Conservation (phyloP, 2,113 vertebrate species). For the Noturus placidus region DNA sequence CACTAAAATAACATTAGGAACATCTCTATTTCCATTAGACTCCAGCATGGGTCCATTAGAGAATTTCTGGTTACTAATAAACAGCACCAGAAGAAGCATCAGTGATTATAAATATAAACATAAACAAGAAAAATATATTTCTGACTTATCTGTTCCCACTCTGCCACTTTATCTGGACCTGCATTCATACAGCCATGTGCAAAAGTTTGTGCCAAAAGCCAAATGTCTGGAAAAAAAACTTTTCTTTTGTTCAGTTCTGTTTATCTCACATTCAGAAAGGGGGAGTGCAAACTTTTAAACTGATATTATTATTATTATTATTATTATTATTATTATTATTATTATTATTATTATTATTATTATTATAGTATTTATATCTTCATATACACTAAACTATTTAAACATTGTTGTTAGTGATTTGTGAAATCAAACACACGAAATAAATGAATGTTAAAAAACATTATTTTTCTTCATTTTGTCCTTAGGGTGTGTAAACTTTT, state of each 20-base stretch:
- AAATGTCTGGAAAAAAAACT: neutral
- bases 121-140: neutral
- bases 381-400: neutral
- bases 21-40: neutral
- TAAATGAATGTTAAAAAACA: neutral
- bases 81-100: neutral
- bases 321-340: no score
- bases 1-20: neutral
- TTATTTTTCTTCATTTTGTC: neutral
- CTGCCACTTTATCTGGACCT: neutral
- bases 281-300: neutral
- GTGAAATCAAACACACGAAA: neutral
- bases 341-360: no score
- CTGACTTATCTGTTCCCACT: neutral
- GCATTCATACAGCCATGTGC: neutral
- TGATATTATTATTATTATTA: no score
- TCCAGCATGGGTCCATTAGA: neutral
- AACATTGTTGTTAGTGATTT: neutral
- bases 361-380: neutral
- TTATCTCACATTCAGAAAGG: neutral
- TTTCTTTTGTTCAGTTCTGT: no score
- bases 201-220: neutral
- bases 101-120: neutral
- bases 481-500: neutral
- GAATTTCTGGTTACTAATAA: neutral